Evolutionary conservation across 2,113 vertebrate species (phyloP).

Genomic region (Plecturocebus donacophilus): DNA sequence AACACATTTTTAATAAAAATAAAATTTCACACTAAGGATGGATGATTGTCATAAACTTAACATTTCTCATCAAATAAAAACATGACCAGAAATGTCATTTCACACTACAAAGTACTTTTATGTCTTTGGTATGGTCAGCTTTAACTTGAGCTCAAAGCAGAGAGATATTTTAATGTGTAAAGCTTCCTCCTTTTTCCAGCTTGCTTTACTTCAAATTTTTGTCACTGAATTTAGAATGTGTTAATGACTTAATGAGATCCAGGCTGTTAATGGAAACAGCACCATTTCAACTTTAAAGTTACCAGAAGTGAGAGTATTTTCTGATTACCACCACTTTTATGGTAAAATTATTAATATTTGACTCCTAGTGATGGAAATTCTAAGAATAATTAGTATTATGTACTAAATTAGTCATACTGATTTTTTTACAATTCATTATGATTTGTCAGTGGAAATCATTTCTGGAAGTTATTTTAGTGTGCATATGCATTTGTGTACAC

Average conservation of each 20-base stretch:
- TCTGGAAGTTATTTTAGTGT: background rate
- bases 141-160: background rate
- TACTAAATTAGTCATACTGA: background rate
- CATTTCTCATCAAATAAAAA: background rate
- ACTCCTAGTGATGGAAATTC: background rate
- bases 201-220: background rate
- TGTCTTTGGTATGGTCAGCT: background rate
- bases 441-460: background rate
- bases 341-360: background rate
- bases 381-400: background rate
- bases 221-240: background rate
- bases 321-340: background rate
- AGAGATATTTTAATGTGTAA: background rate
- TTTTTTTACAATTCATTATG: background rate
- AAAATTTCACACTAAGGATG: background rate
- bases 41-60: background rate
- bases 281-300: background rate
- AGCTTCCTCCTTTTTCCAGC: too few species aligned
- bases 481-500: background rate
- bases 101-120: background rate
- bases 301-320: background rate
- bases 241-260: background rate
- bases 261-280: background rate
- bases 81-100: background rate
- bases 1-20: background rate